Percentiles rank a stretch among this genome's conserved stretches.
Conservation (phyloP, 2,888 invertebrate genomes). For the Prosapia bicincta region DNA sequence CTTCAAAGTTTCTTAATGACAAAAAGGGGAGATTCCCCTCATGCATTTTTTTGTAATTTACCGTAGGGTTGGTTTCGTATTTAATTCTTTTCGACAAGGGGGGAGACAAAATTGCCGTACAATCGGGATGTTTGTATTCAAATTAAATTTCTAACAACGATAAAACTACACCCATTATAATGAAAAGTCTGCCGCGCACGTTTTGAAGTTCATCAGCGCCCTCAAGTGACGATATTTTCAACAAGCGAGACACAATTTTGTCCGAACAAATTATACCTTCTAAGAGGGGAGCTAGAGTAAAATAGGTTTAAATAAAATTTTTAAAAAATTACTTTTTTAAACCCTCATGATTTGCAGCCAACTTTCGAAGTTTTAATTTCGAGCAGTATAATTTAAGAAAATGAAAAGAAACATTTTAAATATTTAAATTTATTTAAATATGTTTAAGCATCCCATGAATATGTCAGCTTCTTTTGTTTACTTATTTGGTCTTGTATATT, state of each 20-base stretch:
- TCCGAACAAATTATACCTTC: neutral
- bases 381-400: too few species aligned
- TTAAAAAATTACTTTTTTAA: neutral
- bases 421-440: too few species aligned
- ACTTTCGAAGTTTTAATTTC: too few species aligned
- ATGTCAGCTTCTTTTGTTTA: too few species aligned
- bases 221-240: neutral
- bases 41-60: neutral
- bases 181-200: neutral
- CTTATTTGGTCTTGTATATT: too few species aligned
- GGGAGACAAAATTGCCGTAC: neutral
- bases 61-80: neutral
- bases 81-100: neutral
- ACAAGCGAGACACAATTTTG: neutral
- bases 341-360: neutral
- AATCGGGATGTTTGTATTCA: neutral
- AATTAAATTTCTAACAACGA: neutral
- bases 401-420: too few species aligned
- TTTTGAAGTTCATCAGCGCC: neutral
- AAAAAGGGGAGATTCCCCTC: too few species aligned
- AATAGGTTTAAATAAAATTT: neutral
- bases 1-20: too few species aligned
- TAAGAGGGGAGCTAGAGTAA: neutral
- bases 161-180: neutral
- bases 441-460: too few species aligned